These are phyloP conservation scores for Amyelois transitella DNA, from an alignment of 1,140 invertebrate genomes.

Conservation along the genomic window DNA sequence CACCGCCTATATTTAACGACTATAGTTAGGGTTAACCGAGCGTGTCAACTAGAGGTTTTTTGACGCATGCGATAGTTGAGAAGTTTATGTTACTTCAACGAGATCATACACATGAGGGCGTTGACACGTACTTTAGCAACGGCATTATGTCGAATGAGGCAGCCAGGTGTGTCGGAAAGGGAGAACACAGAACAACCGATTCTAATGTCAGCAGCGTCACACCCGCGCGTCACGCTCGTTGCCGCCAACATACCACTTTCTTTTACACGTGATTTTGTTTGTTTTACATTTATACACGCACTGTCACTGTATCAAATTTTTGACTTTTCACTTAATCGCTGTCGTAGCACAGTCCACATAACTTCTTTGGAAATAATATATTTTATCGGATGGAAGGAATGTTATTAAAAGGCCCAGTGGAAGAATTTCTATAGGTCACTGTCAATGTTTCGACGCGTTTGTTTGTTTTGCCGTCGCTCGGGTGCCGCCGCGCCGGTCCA, in stretches of 20 bases:
- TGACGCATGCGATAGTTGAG: not conserved
- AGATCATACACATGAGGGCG: constrained; percentile 14
- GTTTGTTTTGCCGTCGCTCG: constrained; percentile 55
- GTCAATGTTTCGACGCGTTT: constrained; percentile 44
- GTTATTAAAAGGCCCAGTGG: not conserved
- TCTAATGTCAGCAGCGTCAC: constrained; percentile 40
- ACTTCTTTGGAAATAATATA: not conserved
- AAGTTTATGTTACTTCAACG: constrained; percentile 5
- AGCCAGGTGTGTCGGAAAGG: constrained; percentile 51
- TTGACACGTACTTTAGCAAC: constrained; percentile 33
- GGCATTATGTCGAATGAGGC: constrained; percentile 38
- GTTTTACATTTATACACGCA: constrained; percentile 16
- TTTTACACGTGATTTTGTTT: constrained; percentile 53
- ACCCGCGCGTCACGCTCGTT: constrained; percentile 45
- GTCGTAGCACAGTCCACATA: not conserved
- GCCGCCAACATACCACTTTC: constrained; percentile 54
- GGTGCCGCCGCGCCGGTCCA: constrained; percentile 35
- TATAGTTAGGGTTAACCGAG: constrained; percentile 7
- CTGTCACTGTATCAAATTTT: not conserved
- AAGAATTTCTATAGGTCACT: constrained; percentile 41
- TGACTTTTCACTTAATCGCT: not conserved
- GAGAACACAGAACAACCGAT: constrained; percentile 37
- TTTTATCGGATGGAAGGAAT: not conserved
- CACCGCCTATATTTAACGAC: constrained; percentile 11
- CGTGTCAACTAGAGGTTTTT: constrained; percentile 6